Percentiles rank a stretch among this genome's conserved stretches.
phyloP scores from a whole-genome alignment of 2,888 invertebrate species.

The Aproaerema taeniolella region DNA sequence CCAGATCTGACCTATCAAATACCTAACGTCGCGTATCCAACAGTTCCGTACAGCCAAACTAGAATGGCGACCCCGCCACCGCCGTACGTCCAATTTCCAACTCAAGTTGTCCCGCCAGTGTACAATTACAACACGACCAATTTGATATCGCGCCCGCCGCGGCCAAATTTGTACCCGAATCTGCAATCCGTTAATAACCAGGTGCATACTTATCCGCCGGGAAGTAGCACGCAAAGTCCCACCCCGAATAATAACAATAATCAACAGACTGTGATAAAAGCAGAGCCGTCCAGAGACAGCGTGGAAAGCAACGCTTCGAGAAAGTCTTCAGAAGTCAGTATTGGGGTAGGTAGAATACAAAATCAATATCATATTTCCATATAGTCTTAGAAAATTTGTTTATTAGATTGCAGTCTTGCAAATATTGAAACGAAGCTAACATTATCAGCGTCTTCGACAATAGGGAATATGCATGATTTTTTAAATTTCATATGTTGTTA shows the following conservation, averaged over 20 bases:
- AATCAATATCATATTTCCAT: no score
- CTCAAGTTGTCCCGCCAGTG: slow-evolving; percentile 27
- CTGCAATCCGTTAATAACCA: no score
- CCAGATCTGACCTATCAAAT: slow-evolving; percentile 28
- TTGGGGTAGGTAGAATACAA: slow-evolving; percentile 32
- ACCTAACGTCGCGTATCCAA: slow-evolving; percentile 42
- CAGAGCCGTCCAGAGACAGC: slow-evolving; percentile 42
- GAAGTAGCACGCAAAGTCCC: slow-evolving; percentile 20
- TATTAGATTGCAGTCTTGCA: no score
- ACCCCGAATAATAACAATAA: slow-evolving; percentile 26
- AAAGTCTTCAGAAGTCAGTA: slow-evolving; percentile 55
- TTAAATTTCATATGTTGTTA: no score
- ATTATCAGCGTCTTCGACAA: no score
- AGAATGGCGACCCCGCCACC: slow-evolving; percentile 58
- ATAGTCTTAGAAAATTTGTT: no score
- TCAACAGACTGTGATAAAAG: slow-evolving; percentile 30
- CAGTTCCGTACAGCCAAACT: slow-evolving; percentile 57
- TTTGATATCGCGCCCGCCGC: slow-evolving; percentile 55
- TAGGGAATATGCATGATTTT: no score
- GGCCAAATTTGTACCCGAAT: slow-evolving; percentile 53
- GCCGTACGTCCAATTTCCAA: slow-evolving; percentile 45
- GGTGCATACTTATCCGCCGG: slow-evolving; percentile 44
- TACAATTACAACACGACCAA: slow-evolving; percentile 65
- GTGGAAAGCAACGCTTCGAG: slow-evolving; percentile 43
- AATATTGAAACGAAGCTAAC: no score